Evolutionary conservation across 2,797 vertebrate genomes (phyloP).

Genomic region (Syndactyla subalaris): DNA sequence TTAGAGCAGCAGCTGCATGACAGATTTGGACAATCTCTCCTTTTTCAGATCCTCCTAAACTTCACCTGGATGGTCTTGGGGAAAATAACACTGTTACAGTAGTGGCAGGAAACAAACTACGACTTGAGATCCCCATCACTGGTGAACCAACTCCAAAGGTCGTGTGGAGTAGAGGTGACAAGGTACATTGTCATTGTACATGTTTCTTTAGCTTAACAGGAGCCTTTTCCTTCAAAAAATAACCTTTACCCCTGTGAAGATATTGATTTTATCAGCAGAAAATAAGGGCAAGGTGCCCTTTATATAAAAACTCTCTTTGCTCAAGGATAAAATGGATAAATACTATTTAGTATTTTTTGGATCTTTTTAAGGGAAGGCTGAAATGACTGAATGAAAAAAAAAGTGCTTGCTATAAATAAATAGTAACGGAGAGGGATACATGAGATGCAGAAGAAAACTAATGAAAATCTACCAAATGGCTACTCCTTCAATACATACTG

Average conservation of each 20-base stretch:
- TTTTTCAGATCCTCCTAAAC: conserved; percentile 90
- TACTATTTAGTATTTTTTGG: neutral
- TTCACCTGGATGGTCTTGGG: conserved; percentile 91
- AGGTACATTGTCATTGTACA: conserved; percentile 76
- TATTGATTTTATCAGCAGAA: neutral
- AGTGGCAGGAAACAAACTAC: conserved; percentile 94
- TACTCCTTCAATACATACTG: neutral
- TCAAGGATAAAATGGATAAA: neutral
- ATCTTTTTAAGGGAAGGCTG: neutral
- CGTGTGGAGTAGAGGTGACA: conserved; percentile 94
- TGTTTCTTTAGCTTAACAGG: neutral
- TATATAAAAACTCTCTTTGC: neutral
- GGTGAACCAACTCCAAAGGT: conserved; percentile 94
- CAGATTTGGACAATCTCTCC: neutral
- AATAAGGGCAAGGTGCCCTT: neutral
- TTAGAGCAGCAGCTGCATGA: neutral
- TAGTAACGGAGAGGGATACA: neutral
- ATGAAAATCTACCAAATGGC: neutral
- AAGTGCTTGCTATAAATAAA: neutral
- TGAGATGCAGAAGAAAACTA: neutral
- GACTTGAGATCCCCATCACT: conserved; percentile 92
- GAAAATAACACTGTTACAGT: conserved; percentile 91
- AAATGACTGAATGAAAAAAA: neutral
- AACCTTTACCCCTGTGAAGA: neutral
- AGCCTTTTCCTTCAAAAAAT: neutral